These are phyloP conservation scores for Eucidaris tribuloides DNA, from an alignment of 35 echinoderm and acorn worm species.

Conservation along the genomic window DNA sequence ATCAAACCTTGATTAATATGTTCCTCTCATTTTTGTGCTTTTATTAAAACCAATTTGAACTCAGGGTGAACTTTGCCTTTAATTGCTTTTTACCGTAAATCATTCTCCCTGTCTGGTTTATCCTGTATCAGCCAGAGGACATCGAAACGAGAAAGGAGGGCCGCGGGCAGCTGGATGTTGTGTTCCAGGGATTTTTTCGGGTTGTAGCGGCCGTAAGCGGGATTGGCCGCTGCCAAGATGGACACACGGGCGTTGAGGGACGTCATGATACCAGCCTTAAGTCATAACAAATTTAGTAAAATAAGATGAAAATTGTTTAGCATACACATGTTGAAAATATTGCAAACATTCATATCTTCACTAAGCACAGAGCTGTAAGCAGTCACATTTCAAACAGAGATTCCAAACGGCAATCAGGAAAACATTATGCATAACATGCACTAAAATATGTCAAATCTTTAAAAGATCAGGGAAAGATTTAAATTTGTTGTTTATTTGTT, in stretches of 20 bases:
- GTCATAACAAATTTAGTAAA: background rate
- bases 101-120: constrained; percentile 98
- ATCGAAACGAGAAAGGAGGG: constrained; percentile 95
- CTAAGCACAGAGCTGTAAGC: no score
- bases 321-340: background rate
- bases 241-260: constrained; percentile 95
- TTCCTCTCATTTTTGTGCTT: no score
- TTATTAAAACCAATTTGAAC: no score
- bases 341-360: background rate
- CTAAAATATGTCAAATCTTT: no score
- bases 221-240: constrained; percentile 97
- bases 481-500: no score
- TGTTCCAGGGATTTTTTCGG: constrained; percentile 98
- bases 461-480: no score
- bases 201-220: constrained; percentile 96
- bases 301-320: background rate
- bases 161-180: constrained; percentile 95
- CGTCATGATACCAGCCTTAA: constrained; percentile 98
- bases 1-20: no score
- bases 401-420: no score
- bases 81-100: constrained; percentile 93
- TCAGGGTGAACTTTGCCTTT: no score
- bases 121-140: constrained; percentile 97
- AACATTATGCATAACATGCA: no score
- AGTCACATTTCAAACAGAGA: no score